Percentiles rank a stretch among this genome's conserved stretches.
Conservation (phyloP, 2,797 vertebrate genomes). For the Pantherophis vulpinus region DNA sequence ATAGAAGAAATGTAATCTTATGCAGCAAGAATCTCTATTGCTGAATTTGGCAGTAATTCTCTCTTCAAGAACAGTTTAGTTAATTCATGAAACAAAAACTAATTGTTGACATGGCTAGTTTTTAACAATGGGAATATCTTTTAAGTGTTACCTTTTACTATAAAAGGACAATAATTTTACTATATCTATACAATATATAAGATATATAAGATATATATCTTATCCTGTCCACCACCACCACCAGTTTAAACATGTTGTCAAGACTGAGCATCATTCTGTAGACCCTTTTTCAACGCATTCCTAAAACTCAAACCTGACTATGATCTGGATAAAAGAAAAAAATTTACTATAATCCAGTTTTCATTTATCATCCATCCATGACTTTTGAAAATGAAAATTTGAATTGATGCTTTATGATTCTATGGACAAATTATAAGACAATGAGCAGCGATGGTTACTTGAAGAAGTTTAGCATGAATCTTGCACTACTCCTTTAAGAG, state of each 20-base stretch:
- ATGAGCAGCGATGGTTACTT: neutral
- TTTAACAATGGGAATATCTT: neutral
- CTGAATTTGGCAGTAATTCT: constrained; percentile 40
- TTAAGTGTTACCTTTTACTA: neutral
- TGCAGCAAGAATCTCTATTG: constrained; percentile 44
- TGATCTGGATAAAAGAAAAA: neutral
- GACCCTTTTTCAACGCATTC: neutral
- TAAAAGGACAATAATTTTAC: neutral
- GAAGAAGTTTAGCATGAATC: neutral
- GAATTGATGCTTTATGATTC: neutral
- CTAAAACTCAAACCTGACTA: neutral
- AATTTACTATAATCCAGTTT: neutral
- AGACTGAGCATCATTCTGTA: neutral
- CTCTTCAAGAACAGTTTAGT: constrained; percentile 26
- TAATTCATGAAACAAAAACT: neutral
- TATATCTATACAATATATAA: neutral
- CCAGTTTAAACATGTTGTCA: neutral
- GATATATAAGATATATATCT: neutral
- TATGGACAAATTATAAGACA: neutral
- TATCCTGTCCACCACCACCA: neutral
- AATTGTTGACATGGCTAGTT: neutral
- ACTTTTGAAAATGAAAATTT: neutral
- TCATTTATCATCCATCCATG: neutral
- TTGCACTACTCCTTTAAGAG: neutral
- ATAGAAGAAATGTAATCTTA: constrained; percentile 24